Conservation (phyloP, 2,113 vertebrate species). For the Lynx canadensis region DNA sequence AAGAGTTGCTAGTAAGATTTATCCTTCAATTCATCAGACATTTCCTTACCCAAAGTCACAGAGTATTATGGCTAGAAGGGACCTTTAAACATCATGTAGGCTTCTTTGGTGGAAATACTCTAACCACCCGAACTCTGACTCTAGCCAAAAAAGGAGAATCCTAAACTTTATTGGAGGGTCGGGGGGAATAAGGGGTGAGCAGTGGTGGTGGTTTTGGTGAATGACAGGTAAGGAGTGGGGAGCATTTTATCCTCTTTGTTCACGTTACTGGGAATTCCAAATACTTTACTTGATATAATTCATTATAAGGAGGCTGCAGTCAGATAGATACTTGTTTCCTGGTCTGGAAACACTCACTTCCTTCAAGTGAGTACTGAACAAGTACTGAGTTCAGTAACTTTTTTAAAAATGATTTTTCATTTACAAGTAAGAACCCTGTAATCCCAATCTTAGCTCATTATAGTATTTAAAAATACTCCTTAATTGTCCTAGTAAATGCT, state of each 20-base stretch:
- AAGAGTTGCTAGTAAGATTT: conserved; percentile 50
- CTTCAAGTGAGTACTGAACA: conserved; percentile 21
- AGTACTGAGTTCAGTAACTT: conserved; percentile 2
- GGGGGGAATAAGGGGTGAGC: background rate
- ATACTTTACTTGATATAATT: conserved; percentile 13
- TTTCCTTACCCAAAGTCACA: conserved; percentile 9
- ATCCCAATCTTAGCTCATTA: background rate
- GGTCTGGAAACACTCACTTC: background rate
- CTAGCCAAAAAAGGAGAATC: background rate
- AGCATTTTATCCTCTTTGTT: conserved; percentile 4
- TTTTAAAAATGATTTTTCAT: conserved; percentile 41
- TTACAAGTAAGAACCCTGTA: conserved; percentile 11
- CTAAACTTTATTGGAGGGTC: background rate
- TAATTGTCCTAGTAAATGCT: conserved; percentile 30
- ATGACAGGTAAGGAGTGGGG: background rate
- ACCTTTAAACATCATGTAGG: conserved; percentile 26
- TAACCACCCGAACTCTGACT: background rate
- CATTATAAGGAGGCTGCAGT: background rate
- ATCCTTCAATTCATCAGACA: background rate
- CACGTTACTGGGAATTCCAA: background rate
- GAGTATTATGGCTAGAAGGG: conserved; percentile 16
- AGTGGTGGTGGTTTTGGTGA: background rate
- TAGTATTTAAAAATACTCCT: conserved; percentile 13
- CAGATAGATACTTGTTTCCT: conserved; percentile 26
- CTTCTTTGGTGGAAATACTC: conserved; percentile 17